phyloP scores from a whole-genome alignment of 2,888 invertebrate genomes.

The Ariolimax columbianus region DNA sequence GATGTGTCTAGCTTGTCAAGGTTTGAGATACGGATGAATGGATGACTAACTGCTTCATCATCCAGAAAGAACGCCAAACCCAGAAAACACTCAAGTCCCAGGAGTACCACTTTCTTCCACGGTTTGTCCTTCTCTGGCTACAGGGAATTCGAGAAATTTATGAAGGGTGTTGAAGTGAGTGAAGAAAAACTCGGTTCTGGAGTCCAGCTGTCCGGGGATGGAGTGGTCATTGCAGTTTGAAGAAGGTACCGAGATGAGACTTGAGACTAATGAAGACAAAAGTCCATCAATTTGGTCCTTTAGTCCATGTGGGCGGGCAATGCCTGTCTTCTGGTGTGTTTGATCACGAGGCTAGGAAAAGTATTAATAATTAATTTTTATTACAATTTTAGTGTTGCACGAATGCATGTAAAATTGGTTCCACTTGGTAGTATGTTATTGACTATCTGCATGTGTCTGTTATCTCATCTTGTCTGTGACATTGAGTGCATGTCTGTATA shows the following conservation, averaged over 20 bases:
- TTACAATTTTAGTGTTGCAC: too few species aligned
- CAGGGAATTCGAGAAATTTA: neutral
- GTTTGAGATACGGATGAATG: neutral
- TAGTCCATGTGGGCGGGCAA: neutral
- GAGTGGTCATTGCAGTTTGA: slow-evolving; percentile 21
- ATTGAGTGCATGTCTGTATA: too few species aligned
- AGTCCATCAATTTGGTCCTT: neutral
- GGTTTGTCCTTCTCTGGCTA: neutral
- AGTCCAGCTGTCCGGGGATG: slow-evolving; percentile 1
- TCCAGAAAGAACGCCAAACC: neutral
- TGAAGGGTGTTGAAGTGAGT: neutral
- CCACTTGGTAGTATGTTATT: too few species aligned
- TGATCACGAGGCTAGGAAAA: neutral
- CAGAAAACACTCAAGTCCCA: neutral
- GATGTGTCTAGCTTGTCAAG: neutral
- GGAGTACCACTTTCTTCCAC: neutral
- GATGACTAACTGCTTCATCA: slow-evolving; percentile 4
- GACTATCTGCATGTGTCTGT: too few species aligned
- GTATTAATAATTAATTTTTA: too few species aligned
- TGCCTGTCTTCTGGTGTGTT: neutral
- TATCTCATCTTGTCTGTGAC: too few species aligned
- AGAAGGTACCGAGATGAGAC: neutral
- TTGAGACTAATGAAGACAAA: slow-evolving; percentile 18
- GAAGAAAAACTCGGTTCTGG: neutral
- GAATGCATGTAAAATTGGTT: too few species aligned